Evolutionary conservation across 2,888 invertebrate species (phyloP), one percentile per base, ranked within the genome.

Genomic region (Pachycephus smyrnensis): DNA sequence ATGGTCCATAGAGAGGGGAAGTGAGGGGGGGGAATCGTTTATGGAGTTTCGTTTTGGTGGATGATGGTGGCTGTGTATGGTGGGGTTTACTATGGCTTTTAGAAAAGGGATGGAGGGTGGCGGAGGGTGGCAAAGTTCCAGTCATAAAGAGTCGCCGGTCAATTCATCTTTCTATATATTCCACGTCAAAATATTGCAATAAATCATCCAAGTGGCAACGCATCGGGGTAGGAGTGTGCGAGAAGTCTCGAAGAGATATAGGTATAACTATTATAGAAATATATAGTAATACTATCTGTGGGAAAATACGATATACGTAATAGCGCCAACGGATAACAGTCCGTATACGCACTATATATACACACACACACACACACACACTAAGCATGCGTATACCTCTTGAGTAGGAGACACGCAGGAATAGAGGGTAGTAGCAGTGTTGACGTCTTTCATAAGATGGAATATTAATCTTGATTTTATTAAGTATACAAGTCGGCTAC

Each of bases 151-250:
- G 88, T 88, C 88, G 85, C 82, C 81, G 86, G 89, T 90, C 90
- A 88, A 90, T 91, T 90, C 89, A 89, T 91, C 91, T 91, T 88
- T 88, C 84, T 86, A 84, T 85, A 87, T 87, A 89, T 90, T 86
- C 87, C 86, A 87, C 87, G 90, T 91, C 91, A 90, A 90, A 91
- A 91, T 91, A 90, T 90, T 87, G 89, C 89, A 86, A 91, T 91
- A 90, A 91, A 91, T 91, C 91, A 91, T 89, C 79, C 79, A 80
- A 82, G 85, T 82, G 84, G 83, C 87, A 84, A 86, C 84, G 86
- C 86, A 86, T 84, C 84, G 81, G 77, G 76, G 68, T 35, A 68
- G 77, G 9, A 80, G 79, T 40, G 74, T 69, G 79, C 76, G 55
- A 76, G 82, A 82, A 82, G 77, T 77, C 76, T 73, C 40, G 77